Percentiles rank a stretch among this genome's conserved stretches.
These are phyloP conservation scores for Clavelina lepadiformis DNA, from an alignment of 23 tunicate species.

Conservation along the genomic window DNA sequence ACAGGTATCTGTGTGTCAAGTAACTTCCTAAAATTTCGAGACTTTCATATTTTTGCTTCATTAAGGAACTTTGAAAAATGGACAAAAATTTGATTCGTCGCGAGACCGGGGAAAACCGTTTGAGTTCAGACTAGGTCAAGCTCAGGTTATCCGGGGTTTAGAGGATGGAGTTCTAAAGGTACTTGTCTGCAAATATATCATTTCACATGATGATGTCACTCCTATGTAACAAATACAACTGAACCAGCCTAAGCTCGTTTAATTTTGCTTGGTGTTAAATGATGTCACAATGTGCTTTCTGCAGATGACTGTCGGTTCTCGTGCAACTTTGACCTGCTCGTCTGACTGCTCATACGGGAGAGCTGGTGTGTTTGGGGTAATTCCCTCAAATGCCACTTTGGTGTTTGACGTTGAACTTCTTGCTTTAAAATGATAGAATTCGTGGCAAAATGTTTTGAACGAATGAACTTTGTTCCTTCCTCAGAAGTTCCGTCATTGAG, in stretches of 20 bases:
- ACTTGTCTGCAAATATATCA: no score
- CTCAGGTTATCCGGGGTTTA: conserved; percentile 87
- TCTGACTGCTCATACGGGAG: conserved; percentile 66
- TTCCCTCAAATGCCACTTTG: conserved; percentile 72
- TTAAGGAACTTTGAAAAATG: conserved; percentile 71
- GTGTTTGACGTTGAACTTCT: conserved; percentile 62
- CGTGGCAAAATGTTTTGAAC: no score
- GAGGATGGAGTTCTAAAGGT: conserved; percentile 86
- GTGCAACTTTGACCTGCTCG: conserved; percentile 53
- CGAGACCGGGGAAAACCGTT: conserved; percentile 71
- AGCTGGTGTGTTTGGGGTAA: conserved; percentile 41
- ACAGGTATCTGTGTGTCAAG: conserved; percentile 28
- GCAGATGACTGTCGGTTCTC: conserved; percentile 48
- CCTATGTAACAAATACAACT: no score
- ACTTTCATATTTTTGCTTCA: background rate
- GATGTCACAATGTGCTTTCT: no score
- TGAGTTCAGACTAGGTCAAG: conserved; percentile 59
- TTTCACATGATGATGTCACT: no score
- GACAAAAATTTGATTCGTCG: conserved; percentile 89
- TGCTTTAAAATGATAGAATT: no score
- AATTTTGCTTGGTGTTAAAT: no score
- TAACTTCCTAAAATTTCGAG: no score
- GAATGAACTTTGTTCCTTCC: no score
- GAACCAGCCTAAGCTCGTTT: no score
- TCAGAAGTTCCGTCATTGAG: no score